Conservation (phyloP, 2,888 invertebrate genomes). For the Sepioteuthis lessoniana region DNA sequence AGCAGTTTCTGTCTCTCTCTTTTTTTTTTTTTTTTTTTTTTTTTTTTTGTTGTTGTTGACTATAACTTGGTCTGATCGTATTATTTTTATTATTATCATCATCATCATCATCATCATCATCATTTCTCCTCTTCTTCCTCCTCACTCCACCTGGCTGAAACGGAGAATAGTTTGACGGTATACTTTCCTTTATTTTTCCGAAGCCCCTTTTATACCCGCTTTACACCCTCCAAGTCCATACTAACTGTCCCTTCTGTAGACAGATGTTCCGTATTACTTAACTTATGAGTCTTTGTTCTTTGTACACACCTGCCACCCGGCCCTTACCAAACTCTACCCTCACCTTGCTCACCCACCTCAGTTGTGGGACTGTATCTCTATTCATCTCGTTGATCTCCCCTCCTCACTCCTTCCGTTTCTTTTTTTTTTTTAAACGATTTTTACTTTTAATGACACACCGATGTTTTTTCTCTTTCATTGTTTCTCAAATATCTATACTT, state of each 20-base stretch:
- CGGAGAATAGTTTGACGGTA: too few relatives aligned
- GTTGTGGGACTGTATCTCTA: not conserved
- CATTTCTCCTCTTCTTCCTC: too few relatives aligned
- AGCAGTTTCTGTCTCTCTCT: too few relatives aligned
- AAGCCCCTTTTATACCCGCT: not conserved
- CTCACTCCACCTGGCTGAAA: too few relatives aligned
- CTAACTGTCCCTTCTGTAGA: not conserved
- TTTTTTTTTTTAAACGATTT: not conserved
- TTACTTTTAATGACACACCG: not conserved
- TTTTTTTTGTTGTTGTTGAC: too few relatives aligned
- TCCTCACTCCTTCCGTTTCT: not conserved
- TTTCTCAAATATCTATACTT: not conserved
- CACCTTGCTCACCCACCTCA: not conserved
- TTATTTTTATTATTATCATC: too few relatives aligned
- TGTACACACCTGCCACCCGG: not conserved
- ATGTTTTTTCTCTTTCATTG: not conserved
- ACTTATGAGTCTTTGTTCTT: not conserved
- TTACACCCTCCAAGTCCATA: not conserved
- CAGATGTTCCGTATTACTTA: not conserved
- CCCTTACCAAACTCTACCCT: not conserved
- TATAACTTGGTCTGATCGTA: too few relatives aligned
- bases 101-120: too few relatives aligned
- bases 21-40: too few relatives aligned
- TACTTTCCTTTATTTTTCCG: not conserved
- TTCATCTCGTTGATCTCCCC: not conserved